A percentile compares a stretch with the other conserved stretches of the same genome.
phyloP scores from a whole-genome alignment of 2,888 invertebrate species.

The Diploptera punctata region DNA sequence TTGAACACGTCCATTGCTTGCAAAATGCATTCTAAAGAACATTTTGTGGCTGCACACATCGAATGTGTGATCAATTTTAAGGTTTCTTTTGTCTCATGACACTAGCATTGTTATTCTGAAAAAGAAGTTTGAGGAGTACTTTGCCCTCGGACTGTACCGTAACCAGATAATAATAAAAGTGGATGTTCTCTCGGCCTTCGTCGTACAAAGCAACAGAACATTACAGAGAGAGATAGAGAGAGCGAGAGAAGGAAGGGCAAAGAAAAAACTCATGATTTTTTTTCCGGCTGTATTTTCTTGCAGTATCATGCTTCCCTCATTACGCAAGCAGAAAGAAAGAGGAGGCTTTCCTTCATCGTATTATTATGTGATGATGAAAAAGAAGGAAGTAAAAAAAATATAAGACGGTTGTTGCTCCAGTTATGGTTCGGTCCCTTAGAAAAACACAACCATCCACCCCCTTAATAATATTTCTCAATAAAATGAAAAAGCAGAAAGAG shows the following conservation, averaged over 20 bases:
- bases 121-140: too few species aligned
- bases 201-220: conserved; percentile 21
- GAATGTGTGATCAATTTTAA: too few species aligned
- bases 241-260: neutral
- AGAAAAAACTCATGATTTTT: conserved; percentile 13
- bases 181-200: neutral
- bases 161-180: conserved; percentile 23
- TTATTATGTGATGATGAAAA: conserved; percentile 13
- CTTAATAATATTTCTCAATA: neutral
- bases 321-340: conserved; percentile 7
- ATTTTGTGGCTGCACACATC: too few species aligned
- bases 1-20: too few species aligned
- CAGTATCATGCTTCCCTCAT: conserved; percentile 35
- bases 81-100: too few species aligned
- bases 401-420: conserved; percentile 17
- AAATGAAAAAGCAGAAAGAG: too few species aligned
- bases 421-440: neutral
- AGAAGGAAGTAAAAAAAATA: conserved; percentile 18
- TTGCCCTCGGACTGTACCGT: conserved; percentile 10
- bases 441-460: neutral
- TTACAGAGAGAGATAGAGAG: neutral
- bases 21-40: too few species aligned
- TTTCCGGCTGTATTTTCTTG: conserved; percentile 31
- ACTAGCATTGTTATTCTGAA: too few species aligned
- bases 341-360: neutral